These are phyloP conservation scores for Beris morrisii DNA, from an alignment of 2,888 invertebrate genomes.

Conservation along the genomic window DNA sequence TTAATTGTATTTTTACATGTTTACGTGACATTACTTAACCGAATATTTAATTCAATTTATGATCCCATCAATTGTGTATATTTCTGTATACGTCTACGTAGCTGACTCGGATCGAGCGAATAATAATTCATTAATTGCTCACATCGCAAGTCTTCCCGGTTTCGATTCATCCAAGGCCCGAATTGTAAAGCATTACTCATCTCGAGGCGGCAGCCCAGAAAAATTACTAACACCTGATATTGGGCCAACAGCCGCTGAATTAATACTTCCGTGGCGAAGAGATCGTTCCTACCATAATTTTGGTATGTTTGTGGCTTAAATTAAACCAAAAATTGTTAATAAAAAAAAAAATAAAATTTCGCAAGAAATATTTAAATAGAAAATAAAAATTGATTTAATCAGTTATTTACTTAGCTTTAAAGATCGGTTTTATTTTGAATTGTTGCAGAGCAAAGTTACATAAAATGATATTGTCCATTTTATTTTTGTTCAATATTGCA, in stretches of 20 bases:
- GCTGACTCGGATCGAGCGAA: constrained; percentile 61
- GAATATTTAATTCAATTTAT: background rate
- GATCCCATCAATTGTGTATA: constrained; percentile 2
- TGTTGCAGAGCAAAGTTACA: constrained; percentile 21
- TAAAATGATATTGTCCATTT: constrained; percentile 16
- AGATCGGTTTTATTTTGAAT: background rate
- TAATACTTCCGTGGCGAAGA: constrained; percentile 82
- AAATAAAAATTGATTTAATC: background rate
- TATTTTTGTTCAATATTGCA: too few species aligned
- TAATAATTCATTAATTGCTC: constrained; percentile 69
- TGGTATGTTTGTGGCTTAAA: constrained; percentile 60
- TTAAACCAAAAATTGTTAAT: background rate
- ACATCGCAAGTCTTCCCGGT: constrained; percentile 69
- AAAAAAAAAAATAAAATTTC: background rate
- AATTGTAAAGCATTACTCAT: constrained; percentile 68
- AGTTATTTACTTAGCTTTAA: constrained; percentile 4
- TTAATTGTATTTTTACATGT: too few species aligned
- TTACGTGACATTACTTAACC: too few species aligned
- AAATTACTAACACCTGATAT: constrained; percentile 58
- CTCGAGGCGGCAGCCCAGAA: constrained; percentile 48
- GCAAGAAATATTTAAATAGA: background rate
- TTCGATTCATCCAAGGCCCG: constrained; percentile 71
- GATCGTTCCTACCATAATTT: constrained; percentile 72
- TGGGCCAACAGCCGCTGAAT: constrained; percentile 76
- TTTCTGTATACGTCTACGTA: constrained; percentile 38